Percentiles rank a stretch among this genome's conserved stretches.
Evolutionary conservation across 2,888 invertebrate species (phyloP).

Genomic region (Ellobium chinense): DNA sequence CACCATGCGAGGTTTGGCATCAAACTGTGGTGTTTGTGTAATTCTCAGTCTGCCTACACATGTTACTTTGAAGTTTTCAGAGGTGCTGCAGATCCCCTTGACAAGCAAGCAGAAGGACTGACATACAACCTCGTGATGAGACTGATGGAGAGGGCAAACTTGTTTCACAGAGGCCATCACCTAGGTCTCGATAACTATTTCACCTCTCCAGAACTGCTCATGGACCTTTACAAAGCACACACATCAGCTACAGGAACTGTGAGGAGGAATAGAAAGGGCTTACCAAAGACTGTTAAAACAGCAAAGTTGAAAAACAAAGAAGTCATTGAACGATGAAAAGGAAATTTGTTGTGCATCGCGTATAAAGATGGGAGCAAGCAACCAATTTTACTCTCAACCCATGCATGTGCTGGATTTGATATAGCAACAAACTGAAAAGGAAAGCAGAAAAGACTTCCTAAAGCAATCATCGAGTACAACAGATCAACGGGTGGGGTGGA

Average conservation of each 20-base stretch:
- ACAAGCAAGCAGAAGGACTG: background rate
- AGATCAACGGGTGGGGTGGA: conserved; percentile 36
- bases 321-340: conserved; percentile 25
- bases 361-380: conserved; percentile 28
- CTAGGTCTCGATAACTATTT: conserved; percentile 24
- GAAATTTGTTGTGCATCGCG: conserved; percentile 11
- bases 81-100: conserved; percentile 1
- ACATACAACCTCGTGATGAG: conserved; percentile 20
- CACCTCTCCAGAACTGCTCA: conserved; percentile 10
- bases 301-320: conserved; percentile 15
- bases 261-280: conserved; percentile 9
- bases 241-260: conserved; percentile 23
- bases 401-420: background rate
- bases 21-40: conserved; percentile 10
- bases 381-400: background rate
- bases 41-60: background rate
- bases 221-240: conserved; percentile 10
- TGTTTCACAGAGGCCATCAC: conserved; percentile 14
- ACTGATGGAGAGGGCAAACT: background rate
- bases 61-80: conserved; percentile 11
- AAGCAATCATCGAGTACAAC: conserved; percentile 16
- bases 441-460: background rate
- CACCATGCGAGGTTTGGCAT: conserved; percentile 28
- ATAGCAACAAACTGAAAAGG: background rate
- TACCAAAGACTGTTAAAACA: background rate